These are phyloP conservation scores for Anthoptus insignis DNA, from an alignment of 2,888 invertebrate species.

Conservation along the genomic window DNA sequence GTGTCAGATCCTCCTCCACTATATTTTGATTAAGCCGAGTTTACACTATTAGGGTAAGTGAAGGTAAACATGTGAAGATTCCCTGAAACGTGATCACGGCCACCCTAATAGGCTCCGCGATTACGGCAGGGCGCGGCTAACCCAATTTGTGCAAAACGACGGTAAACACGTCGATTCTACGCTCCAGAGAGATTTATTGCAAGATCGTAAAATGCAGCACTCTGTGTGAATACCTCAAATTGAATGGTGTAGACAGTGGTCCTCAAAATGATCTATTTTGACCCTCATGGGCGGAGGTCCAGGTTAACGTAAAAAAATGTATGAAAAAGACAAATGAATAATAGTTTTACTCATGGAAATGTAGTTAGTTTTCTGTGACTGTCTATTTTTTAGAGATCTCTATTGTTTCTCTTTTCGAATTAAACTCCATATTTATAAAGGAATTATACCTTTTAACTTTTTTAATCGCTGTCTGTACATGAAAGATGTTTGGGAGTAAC, in stretches of 20 bases:
- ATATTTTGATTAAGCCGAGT: slow-evolving; percentile 22
- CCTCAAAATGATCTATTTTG: too few species aligned
- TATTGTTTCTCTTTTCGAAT: too few species aligned
- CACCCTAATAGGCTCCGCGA: slow-evolving; percentile 74
- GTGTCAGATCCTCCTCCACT: background rate
- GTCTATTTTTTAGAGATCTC: too few species aligned
- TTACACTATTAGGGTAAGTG: slow-evolving; percentile 51
- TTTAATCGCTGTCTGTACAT: too few species aligned
- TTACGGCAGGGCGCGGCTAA: slow-evolving; percentile 76
- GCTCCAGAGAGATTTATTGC: slow-evolving; percentile 71
- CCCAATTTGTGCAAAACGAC: slow-evolving; percentile 79
- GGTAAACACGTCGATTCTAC: slow-evolving; percentile 73
- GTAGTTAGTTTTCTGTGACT: too few species aligned
- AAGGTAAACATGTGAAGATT: slow-evolving; percentile 74
- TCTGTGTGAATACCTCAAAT: slow-evolving; percentile 62
- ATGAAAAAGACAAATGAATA: too few species aligned
- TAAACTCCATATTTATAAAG: too few species aligned
- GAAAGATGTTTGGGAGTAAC: too few species aligned
- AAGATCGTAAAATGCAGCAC: slow-evolving; percentile 71
- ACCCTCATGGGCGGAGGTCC: too few species aligned
- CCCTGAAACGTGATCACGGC: slow-evolving; percentile 68
- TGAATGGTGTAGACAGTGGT: slow-evolving; percentile 60
- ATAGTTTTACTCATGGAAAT: too few species aligned
- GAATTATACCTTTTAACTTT: too few species aligned
- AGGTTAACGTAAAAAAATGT: too few species aligned